Base-by-base conservation (phyloP, 2,113 vertebrate species). In the Terrapene triunguis region DNA sequence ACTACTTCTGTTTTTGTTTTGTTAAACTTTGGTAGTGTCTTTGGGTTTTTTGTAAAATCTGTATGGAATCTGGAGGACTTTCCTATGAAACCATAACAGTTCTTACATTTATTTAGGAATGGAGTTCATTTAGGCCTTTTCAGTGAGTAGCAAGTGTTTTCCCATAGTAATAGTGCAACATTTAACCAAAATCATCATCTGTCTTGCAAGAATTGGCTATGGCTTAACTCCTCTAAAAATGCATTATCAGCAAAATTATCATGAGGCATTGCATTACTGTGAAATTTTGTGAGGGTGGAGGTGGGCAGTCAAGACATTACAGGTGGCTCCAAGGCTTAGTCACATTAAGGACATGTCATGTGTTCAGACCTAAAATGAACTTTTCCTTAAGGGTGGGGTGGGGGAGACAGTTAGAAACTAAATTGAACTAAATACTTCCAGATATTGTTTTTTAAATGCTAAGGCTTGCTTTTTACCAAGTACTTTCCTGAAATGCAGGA, bases 261-360 rank as follows among this genome's bases (percentile, higher is more conserved):
- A 51, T 35, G 82, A 16, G 21, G 19, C 50, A 88, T 94, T 84
- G 78, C 21, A 10, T 84, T 38, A 4, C 44, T 21, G 82, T 83
- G 22, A 69, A 38, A 69, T 0, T 0, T 38, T 2, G 21, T 50
- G 53, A 38, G 92, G 24, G 44, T 76, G 82, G 78, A 81, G 42
- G 14, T 89, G 51, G 78, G 5, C 79, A 87, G 74, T n/a, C 69
- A 42, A 42, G 6, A n/a, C 38, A 53, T 55, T 59, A 59, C 11
- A 14, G 11, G 6, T 59, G 5, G 27, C 25, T 25, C 27, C 11
- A 59, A 59, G 81, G 47, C 29, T 91, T 79, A 14, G 74, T 85
- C 22, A 81, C 2, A 85, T 25, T 0, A 1, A 84, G 89, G 90
- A 51, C 10, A 0, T 0, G 0, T 47, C 29, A 65, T 3, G 0